These are phyloP conservation scores for Chromobotia macracanthus DNA, from an alignment of 2,797 vertebrate genomes.

Conservation along the genomic window DNA sequence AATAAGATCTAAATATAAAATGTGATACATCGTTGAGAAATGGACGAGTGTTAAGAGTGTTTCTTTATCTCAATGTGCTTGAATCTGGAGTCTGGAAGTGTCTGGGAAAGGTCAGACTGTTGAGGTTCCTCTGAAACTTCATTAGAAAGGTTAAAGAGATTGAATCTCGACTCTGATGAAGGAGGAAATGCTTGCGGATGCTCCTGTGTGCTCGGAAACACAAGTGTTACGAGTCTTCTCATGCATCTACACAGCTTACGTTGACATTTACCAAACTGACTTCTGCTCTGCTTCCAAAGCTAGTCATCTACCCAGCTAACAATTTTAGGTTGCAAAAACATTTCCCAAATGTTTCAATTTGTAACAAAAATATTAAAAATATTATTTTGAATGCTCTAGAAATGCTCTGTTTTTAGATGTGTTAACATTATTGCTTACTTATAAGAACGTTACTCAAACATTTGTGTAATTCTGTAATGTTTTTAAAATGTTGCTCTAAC, in stretches of 20 bases:
- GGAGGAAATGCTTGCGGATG: neutral
- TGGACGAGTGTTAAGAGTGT: neutral
- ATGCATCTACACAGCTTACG: neutral
- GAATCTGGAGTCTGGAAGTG: slow-evolving; percentile 4
- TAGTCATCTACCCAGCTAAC: no score
- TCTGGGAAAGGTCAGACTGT: slow-evolving; percentile 51
- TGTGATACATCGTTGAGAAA: neutral
- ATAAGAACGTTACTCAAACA: no score
- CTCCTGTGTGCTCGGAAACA: neutral
- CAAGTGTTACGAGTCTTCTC: neutral
- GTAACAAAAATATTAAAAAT: no score
- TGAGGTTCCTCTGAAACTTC: slow-evolving; percentile 38
- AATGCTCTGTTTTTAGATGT: no score
- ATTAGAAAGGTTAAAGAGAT: slow-evolving; percentile 48
- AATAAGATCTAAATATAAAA: slow-evolving; percentile 1
- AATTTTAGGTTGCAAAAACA: no score
- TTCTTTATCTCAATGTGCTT: slow-evolving; percentile 20
- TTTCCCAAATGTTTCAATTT: no score
- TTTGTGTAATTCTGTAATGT: no score
- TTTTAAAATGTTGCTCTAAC: no score
- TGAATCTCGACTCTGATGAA: neutral
- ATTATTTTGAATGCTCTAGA: no score
- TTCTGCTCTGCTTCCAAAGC: neutral
- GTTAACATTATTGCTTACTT: no score
- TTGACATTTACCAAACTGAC: neutral